These are phyloP conservation scores for Leptopilina drosophilae DNA, from an alignment of 2,888 invertebrate species.

Conservation along the genomic window DNA sequence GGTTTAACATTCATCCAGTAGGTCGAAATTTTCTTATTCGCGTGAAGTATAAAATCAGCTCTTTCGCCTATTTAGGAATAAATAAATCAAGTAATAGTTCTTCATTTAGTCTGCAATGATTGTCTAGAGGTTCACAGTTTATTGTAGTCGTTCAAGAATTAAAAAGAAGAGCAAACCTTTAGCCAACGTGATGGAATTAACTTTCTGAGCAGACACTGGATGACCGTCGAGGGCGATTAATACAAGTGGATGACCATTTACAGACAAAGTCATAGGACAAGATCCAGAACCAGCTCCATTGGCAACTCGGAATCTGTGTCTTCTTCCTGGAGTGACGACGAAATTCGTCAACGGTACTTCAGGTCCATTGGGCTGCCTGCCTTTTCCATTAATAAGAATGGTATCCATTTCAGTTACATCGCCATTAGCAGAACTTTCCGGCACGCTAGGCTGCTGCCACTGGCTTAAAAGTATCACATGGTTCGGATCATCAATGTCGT, in stretches of 20 bases:
- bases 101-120: no score
- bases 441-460: slow-evolving; percentile 81
- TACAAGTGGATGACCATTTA: slow-evolving; percentile 82
- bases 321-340: slow-evolving; percentile 79
- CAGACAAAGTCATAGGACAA: slow-evolving; percentile 83
- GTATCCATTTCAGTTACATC: slow-evolving; percentile 78
- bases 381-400: slow-evolving; percentile 83
- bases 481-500: slow-evolving; percentile 84
- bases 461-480: slow-evolving; percentile 85
- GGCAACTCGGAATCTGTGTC: slow-evolving; percentile 83
- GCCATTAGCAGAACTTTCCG: slow-evolving; percentile 71
- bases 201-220: slow-evolving; percentile 80
- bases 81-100: no score
- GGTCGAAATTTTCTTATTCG: slow-evolving; percentile 79
- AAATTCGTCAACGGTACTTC: slow-evolving; percentile 75
- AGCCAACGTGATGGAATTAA: slow-evolving; percentile 80
- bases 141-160: background rate
- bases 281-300: slow-evolving; percentile 83
- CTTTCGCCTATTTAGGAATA: slow-evolving; percentile 81
- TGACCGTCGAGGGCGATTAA: slow-evolving; percentile 86
- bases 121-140: no score
- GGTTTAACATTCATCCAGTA: slow-evolving; percentile 82
- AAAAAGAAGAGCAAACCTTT: slow-evolving; percentile 77
- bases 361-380: slow-evolving; percentile 77
- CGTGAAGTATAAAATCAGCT: slow-evolving; percentile 85